Base-by-base conservation (phyloP, 92 coral and sea anemone genomes). In the Nematostella vectensis region DNA sequence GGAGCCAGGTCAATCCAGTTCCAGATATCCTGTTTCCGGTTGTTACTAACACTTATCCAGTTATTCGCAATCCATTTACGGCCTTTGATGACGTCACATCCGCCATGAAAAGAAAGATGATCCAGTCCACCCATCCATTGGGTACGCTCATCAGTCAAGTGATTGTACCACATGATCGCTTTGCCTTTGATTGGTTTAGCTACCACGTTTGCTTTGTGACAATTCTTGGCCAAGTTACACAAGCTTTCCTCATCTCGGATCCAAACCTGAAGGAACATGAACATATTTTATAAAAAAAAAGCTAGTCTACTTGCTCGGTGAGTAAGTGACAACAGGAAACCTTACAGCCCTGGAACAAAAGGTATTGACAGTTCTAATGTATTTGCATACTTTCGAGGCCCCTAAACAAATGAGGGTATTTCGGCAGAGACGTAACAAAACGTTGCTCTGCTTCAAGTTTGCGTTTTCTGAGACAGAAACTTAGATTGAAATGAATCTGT, bases 161-260 rank as follows among this genome's bases (percentile, higher is more conserved):
- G 98, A 59, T 87, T 91, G 72, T 91, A 91, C 98, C 98, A 91
- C 69, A 91, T 29, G 22, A 91, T 53, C 42, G 98, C 98, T 53
- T 91, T 91, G 27, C 98, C 98, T 57, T 56, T 82, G 37, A 72
- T 69, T 25, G 98, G 98, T 67, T 82, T 91, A 27, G 89, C 85
- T 11, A 78, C 83, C 19, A 91, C 68, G 58, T 91, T 91, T 6
- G 96, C 79, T 27, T 74, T 79, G 71, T 81, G 55, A 53, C 98
- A 91, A 50, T 80, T 86, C 55, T 81, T 77, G 19, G 98, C 98
- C 61, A 91, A 75, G 69, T 91, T 91, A 57, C 98, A 91, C 20
- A 69, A 73, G 60, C 70, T 82, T 15, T 61, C 67, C 13, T 75
- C 67, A 27, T 91, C 98, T 0, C 82, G 79, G 56, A 80, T 80